Evolutionary conservation across 30 jellyfish, hydroid and myxozoan genomes (phyloP).

Genomic region (Chironex yamaguchii): DNA sequence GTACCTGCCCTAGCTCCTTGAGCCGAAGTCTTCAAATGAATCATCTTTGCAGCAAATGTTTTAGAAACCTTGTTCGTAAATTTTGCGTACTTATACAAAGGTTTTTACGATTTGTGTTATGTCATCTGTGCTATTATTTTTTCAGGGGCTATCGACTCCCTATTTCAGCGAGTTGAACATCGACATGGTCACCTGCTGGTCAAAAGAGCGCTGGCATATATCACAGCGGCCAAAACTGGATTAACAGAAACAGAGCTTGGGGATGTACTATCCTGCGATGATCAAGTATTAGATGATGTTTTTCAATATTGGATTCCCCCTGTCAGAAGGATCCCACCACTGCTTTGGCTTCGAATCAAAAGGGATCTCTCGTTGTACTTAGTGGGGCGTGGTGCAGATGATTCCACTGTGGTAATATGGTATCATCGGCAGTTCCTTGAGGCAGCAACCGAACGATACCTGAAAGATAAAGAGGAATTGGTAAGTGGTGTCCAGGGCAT

Average conservation of each 20-base stretch:
- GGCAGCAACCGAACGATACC: slow-evolving; percentile 79
- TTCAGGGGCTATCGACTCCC: slow-evolving; percentile 68
- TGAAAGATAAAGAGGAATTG: slow-evolving; percentile 42
- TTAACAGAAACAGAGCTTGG: slow-evolving; percentile 84
- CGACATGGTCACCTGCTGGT: slow-evolving; percentile 74
- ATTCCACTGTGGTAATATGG: slow-evolving; percentile 74
- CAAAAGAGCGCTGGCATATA: slow-evolving; percentile 65
- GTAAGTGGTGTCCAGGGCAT: neutral
- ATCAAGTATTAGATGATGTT: slow-evolving; percentile 82
- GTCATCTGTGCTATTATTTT: too few species aligned
- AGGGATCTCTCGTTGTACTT: slow-evolving; percentile 71
- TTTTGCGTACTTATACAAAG: too few species aligned
- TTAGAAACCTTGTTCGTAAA: too few species aligned
- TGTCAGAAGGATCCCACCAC: slow-evolving; percentile 85
- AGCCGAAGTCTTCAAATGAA: too few species aligned
- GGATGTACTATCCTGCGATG: slow-evolving; percentile 84
- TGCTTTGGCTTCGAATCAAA: slow-evolving; percentile 79
- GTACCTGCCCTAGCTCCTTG: too few species aligned
- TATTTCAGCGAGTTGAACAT: slow-evolving; percentile 75
- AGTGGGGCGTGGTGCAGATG: slow-evolving; percentile 84
- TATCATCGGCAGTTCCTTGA: slow-evolving; percentile 84
- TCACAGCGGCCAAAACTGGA: slow-evolving; percentile 81
- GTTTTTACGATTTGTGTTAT: too few species aligned
- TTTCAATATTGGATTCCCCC: slow-evolving; percentile 93
- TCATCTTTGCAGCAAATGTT: too few species aligned